These are phyloP conservation scores for Lepisosteus oculatus DNA, from an alignment of 2,113 vertebrate species.

Conservation along the genomic window DNA sequence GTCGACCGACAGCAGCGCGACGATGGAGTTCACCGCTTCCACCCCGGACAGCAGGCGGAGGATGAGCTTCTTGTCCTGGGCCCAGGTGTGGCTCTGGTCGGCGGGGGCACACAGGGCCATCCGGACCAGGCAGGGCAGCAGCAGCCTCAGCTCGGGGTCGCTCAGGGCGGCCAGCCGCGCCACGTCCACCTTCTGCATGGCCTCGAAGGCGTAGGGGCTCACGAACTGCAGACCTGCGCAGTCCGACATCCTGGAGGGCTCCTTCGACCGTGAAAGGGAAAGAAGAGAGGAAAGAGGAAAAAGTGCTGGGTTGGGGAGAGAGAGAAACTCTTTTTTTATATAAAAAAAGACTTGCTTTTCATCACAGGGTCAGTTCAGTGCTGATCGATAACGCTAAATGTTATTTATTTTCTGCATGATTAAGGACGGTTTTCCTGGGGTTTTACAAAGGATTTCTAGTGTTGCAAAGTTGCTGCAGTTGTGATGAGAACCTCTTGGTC, in stretches of 20 bases:
- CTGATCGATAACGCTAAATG: too few species aligned
- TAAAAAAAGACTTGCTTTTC: too few species aligned
- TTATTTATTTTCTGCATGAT: too few species aligned
- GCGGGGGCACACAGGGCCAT: slow-evolving; percentile 97
- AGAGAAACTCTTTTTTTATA: too few species aligned
- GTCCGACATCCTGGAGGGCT: slow-evolving; percentile 69
- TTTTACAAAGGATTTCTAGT: too few species aligned
- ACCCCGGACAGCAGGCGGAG: slow-evolving; percentile 92
- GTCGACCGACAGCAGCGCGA: slow-evolving; percentile 92
- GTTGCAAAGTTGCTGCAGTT: too few species aligned
- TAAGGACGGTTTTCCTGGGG: too few species aligned
- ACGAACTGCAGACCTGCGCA: slow-evolving; percentile 84
- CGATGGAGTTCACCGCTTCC: slow-evolving; percentile 96
- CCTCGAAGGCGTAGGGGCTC: slow-evolving; percentile 90
- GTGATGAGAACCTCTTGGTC: too few species aligned
- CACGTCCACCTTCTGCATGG: slow-evolving; percentile 98
- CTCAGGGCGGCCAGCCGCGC: slow-evolving; percentile 83
- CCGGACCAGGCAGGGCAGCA: slow-evolving; percentile 91
- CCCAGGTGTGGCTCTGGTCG: slow-evolving; percentile 95
- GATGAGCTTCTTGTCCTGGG: slow-evolving; percentile 96
- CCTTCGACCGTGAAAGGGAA: not conserved
- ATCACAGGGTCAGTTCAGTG: too few species aligned
- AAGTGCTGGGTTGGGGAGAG: not conserved
- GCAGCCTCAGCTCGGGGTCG: slow-evolving; percentile 86
- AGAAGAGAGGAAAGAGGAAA: not conserved